Evolutionary conservation across 2,888 invertebrate genomes (phyloP).

Genomic region (Ornithoptera priamus): DNA sequence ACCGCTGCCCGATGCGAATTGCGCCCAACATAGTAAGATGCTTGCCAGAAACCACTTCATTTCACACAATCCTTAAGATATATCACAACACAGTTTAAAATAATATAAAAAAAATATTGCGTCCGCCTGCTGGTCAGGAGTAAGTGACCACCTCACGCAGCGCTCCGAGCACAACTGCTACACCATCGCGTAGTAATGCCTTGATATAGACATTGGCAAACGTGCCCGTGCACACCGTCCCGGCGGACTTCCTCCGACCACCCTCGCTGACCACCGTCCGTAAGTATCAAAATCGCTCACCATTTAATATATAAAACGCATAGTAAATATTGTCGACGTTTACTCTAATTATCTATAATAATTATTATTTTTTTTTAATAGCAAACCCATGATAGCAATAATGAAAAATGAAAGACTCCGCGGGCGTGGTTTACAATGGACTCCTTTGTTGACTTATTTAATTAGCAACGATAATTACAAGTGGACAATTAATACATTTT

Average conservation of each 20-base stretch:
- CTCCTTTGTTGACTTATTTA: constrained; percentile 28
- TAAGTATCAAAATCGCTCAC: constrained; percentile 26
- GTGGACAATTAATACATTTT: constrained; percentile 16
- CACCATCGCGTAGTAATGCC: constrained; percentile 47
- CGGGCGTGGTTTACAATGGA: constrained; percentile 36
- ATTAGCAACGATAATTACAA: constrained; percentile 18
- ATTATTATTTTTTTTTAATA: constrained; percentile 29
- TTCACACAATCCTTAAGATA: constrained; percentile 54
- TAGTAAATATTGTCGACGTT: constrained; percentile 21
- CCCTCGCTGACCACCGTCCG: constrained; percentile 9
- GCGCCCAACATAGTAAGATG: constrained; percentile 56
- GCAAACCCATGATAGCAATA: constrained; percentile 30
- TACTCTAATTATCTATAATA: constrained; percentile 31
- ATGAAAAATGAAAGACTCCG: constrained; percentile 31
- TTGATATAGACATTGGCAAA: constrained; percentile 57
- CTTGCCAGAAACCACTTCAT: constrained; percentile 67
- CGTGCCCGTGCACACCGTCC: constrained; percentile 34
- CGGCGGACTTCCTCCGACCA: constrained; percentile 3
- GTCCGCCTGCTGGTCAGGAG: constrained; percentile 35
- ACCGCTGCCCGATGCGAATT: constrained; percentile 57
- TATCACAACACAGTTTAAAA: constrained; percentile 54
- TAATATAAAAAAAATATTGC: constrained; percentile 26
- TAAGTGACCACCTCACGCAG: constrained; percentile 48
- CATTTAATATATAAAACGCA: constrained; percentile 1
- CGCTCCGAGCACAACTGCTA: constrained; percentile 55